Conservation (phyloP, 2,797 vertebrate genomes). For the Remorina albescens region DNA sequence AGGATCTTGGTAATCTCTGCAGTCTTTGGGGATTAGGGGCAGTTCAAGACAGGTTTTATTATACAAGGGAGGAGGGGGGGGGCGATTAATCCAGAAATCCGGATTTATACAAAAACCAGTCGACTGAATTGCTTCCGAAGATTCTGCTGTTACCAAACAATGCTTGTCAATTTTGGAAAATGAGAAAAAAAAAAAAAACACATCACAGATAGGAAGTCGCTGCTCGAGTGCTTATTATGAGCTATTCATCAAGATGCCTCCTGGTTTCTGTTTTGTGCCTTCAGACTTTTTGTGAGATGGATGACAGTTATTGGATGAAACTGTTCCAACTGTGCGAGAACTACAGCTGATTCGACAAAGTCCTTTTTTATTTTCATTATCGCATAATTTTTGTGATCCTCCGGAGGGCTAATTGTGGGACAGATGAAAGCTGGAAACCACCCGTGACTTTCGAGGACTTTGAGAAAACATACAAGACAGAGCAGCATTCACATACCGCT, state of each 20-base stretch:
- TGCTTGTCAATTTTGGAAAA: constrained; percentile 11
- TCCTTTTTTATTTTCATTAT: too few relatives aligned
- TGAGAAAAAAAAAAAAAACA: background rate
- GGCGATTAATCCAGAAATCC: constrained; percentile 68
- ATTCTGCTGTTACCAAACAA: constrained; percentile 24
- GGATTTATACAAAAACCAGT: constrained; percentile 71
- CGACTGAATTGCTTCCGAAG: constrained; percentile 41
- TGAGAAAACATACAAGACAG: background rate
- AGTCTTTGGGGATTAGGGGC: constrained; percentile 77
- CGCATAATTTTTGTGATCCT: background rate
- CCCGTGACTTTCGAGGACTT: constrained; percentile 4
- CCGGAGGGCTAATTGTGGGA: background rate
- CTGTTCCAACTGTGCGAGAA: background rate
- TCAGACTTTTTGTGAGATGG: background rate
- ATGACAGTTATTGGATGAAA: background rate
- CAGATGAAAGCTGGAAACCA: background rate
- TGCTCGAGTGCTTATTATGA: constrained; percentile 5
- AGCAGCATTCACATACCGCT: constrained; percentile 26
- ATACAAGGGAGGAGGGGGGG: constrained; percentile 39
- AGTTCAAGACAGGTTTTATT: constrained; percentile 74
- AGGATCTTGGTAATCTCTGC: constrained; percentile 75
- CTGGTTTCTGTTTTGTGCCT: background rate
- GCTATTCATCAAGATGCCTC: constrained; percentile 15
- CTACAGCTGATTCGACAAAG: background rate
- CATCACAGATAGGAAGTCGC: background rate